Evolutionary conservation across 1,140 invertebrate genomes (phyloP), one percentile per base, ranked within the genome.

Genomic region (Bombus turneri): DNA sequence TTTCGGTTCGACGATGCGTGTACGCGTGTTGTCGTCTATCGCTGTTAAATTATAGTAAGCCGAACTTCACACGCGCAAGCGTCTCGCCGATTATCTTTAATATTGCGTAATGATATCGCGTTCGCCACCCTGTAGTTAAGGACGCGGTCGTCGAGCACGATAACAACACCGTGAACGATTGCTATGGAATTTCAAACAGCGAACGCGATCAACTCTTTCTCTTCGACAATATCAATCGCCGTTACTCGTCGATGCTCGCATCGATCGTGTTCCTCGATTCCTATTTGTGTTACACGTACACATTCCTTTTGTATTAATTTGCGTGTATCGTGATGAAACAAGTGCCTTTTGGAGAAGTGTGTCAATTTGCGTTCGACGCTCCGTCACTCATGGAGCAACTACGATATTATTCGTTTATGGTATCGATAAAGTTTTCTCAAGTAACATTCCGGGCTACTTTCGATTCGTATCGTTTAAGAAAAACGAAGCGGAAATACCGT

Each of bases 261-360:
- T 80, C 41, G 47, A 62, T 25, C 9, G 57, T 68, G 59, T 68
- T 81, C 39, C 64, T 80, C 37, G 25, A 81, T 76, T 81, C 59
- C 59, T 73, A n/a, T 74, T 69, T 34, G 53, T 6, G 22, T 77
- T 37, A 62, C 71, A 34, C 78, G 47, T 62, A 47, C 43, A 69
- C 69, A 80, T 86, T 87, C 77, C 86, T 47, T 53, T 64, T 34
- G 22, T 66, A 74, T 47, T 47, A 47, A 68, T 53, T 47, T 22
- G 25, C 31, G 59, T 15, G 72, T 75, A 59, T 64, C 57, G 57
- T 10, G 81, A 71, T 31, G 69, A 28, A 18, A 68, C n/a, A 41
- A 83, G 81, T 68, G 81, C 62, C 71, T 66, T 83, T 83, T 37
- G 15, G 1, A 13, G 0, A 59, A 47, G 62, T 5, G 68, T 18